phyloP scores from a whole-genome alignment of 2,113 vertebrate species.

The Octodon degus region DNA sequence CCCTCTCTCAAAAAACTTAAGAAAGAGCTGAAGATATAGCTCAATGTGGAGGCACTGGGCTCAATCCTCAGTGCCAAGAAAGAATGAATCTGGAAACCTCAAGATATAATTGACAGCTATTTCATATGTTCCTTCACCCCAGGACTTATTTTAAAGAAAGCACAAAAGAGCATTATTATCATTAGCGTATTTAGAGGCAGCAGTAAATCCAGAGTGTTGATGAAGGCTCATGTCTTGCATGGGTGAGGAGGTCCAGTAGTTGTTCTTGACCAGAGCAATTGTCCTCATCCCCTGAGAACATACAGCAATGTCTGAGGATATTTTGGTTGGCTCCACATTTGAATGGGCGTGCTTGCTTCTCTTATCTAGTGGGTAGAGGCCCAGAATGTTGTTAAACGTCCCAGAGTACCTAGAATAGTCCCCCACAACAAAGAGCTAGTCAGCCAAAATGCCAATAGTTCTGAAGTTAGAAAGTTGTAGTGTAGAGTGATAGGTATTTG shows the following conservation, averaged over 20 bases:
- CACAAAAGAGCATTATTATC: background rate
- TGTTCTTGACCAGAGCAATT: background rate
- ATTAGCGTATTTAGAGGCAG: background rate
- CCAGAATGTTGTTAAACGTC: background rate
- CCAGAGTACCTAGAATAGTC: background rate
- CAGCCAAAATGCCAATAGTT: background rate
- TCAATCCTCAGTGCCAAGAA: background rate
- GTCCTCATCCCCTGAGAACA: fast-evolving
- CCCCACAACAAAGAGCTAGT: background rate
- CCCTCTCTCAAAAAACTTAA: background rate
- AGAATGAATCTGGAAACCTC: background rate
- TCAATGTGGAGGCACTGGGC: background rate
- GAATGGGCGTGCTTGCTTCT: background rate
- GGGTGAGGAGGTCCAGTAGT: background rate
- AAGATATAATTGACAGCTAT: background rate
- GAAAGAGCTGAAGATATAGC: background rate
- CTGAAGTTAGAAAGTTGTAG: background rate
- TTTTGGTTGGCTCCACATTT: background rate
- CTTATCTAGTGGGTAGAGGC: background rate
- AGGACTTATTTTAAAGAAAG: background rate
- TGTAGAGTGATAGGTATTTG: background rate
- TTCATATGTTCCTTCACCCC: background rate
- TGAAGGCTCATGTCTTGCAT: background rate
- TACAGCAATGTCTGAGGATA: background rate
- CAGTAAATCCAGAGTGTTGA: background rate